Conservation (phyloP, 2,113 vertebrate species). For the Mohoua ochrocephala region DNA sequence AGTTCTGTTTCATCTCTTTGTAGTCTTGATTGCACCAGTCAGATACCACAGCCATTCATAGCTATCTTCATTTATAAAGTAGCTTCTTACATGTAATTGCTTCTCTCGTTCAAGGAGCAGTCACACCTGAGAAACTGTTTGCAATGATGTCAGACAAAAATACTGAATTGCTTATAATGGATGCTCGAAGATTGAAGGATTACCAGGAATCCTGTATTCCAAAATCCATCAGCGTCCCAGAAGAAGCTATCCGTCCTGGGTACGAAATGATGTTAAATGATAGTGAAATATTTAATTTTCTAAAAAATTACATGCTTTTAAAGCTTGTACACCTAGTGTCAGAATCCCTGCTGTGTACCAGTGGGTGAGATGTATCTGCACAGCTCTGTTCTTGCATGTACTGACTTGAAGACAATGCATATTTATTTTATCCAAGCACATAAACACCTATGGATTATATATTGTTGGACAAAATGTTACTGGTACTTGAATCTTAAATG, state of each 20-base stretch:
- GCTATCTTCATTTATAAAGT: neutral
- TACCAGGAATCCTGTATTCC: constrained; percentile 88
- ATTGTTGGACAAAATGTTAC: neutral
- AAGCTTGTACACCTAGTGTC: neutral
- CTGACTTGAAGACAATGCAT: neutral
- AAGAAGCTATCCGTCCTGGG: constrained; percentile 91
- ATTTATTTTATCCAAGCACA: neutral
- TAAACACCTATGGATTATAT: neutral
- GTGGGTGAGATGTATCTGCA: neutral
- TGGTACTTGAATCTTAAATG: neutral
- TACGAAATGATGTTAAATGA: constrained; percentile 48
- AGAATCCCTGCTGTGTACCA: neutral
- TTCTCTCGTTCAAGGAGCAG: constrained; percentile 70
- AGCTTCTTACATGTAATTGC: neutral
- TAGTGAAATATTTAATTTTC: neutral
- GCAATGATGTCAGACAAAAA: constrained; percentile 87
- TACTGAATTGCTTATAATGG: constrained; percentile 88
- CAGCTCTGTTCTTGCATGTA: neutral
- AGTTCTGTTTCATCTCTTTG: neutral
- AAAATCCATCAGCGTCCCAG: constrained; percentile 86
- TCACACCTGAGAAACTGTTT: constrained; percentile 89
- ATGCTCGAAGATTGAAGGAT: constrained; percentile 81
- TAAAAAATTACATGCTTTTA: neutral
- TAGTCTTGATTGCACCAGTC: neutral
- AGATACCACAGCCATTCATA: neutral